Evolutionary conservation across 64 coral and sea anemone genomes (phyloP), one percentile per base, ranked within the genome.

Genomic region (Montipora efflorescens): DNA sequence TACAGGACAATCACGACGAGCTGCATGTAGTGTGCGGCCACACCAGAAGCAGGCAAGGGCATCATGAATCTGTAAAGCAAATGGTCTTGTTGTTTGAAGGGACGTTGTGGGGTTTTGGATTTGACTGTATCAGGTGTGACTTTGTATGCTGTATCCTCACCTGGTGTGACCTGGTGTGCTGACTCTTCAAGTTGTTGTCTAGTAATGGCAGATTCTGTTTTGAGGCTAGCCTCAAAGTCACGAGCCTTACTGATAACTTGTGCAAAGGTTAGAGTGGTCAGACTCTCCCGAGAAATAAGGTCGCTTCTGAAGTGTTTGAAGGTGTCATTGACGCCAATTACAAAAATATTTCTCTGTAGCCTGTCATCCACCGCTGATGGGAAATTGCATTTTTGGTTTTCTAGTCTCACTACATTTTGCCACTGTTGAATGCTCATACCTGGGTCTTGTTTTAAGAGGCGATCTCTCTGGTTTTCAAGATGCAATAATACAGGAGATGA

Each of bases 321-420:
- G 28, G 91, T 93, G 19, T 93, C 91, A 62, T 69, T 93, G 7
- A 87, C 83, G 5, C 91, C 92, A 20, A 87, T 93, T 11, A 87
- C 44, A 25, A 93, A 93, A 80, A 94, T 89, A 12, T 64, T 78
- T 69, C 92, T 46, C 81, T 94, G 86, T 12, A 94, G 92, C 0
- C 92, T 78, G 45, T 89, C 92, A n/a, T 59, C 86, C 6, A 81
- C 92, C 5, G 85, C 64, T 74, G 86, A 55, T 53, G 86, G 84
- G 44, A 94, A 89, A 45, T 94, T 74, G 44, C 85, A 89, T 88
- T 89, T 94, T 48, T 87, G 73, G 48, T 94, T 82, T 13, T 94
- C 50, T 51, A 89, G 74, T 23, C 92, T 48, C 12, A 94, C 84
- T 36, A 11, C 3, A 5, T 67, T 94, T 19, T 88, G 84, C 66